These are phyloP conservation scores for Pogonus chalceus DNA, from an alignment of 1,140 invertebrate genomes.

Conservation along the genomic window DNA sequence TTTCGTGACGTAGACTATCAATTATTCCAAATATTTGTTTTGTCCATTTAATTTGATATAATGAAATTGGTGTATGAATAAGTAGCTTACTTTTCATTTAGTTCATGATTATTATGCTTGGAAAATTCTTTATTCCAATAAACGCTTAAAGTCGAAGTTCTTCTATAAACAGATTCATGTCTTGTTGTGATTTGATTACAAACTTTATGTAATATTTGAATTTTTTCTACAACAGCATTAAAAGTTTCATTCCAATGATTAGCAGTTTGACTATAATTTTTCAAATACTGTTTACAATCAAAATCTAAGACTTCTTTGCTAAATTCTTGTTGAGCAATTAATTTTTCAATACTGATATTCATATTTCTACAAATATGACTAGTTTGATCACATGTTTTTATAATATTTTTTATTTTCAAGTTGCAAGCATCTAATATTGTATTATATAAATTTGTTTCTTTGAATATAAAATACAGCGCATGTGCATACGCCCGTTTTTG, in stretches of 20 bases:
- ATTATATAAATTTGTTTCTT: conserved; percentile 19
- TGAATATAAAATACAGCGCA: conserved; percentile 22
- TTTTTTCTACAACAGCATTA: neutral
- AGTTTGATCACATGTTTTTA: neutral
- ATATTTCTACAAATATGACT: neutral
- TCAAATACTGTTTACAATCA: neutral
- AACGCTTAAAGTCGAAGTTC: neutral
- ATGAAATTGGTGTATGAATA: too few relatives aligned
- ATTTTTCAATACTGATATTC: neutral
- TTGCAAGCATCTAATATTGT: conserved; percentile 16
- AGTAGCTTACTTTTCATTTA: conserved; percentile 33
- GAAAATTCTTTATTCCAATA: conserved; percentile 21
- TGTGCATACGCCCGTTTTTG: conserved; percentile 20
- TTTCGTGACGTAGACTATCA: too few relatives aligned
- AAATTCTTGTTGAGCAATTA: neutral
- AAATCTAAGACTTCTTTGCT: neutral
- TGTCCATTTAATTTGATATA: too few relatives aligned
- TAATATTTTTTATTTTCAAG: conserved; percentile 16
- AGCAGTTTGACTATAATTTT: neutral
- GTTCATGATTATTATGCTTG: conserved; percentile 35
- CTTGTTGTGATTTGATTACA: neutral
- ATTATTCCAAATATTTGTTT: too few relatives aligned
- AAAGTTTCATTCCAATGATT: neutral
- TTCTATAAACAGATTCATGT: neutral
- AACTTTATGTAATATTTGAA: neutral